phyloP scores from a whole-genome alignment of 30 jellyfish, hydroid and myxozoan genomes.

The Pseudorhiza aurosa region DNA sequence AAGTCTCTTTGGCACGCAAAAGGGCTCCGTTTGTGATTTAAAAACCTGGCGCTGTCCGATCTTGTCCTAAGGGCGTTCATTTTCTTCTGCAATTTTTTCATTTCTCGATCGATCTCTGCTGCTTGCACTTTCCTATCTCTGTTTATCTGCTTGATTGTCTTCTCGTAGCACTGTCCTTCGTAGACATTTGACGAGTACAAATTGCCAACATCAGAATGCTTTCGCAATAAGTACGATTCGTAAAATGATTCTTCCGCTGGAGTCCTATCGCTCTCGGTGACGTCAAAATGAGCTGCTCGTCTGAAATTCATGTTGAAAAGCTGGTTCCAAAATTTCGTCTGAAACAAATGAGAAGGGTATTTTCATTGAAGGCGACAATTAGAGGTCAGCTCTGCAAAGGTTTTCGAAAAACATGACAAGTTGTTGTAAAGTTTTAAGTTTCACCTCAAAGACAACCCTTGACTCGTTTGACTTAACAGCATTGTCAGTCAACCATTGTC shows the following conservation, averaged over 20 bases:
- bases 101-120: conserved; percentile 62
- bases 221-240: conserved; percentile 44
- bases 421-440: no score
- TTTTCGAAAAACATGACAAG: no score
- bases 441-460: no score
- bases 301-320: conserved; percentile 38
- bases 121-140: conserved; percentile 36
- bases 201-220: conserved; percentile 51
- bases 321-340: no score
- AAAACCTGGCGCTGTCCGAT: not conserved
- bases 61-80: conserved; percentile 20
- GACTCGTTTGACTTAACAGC: no score
- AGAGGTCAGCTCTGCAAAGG: no score
- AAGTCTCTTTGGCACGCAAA: not conserved
- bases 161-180: conserved; percentile 50
- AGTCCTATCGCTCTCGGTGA: conserved; percentile 31
- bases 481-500: no score
- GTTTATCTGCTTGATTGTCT: conserved; percentile 35
- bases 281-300: conserved; percentile 19
- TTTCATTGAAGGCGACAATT: no score
- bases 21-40: conserved; percentile 2
- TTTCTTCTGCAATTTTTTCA: conserved; percentile 39
- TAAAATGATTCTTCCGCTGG: conserved; percentile 69
- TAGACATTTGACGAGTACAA: conserved; percentile 59
- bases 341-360: no score